Conservation (phyloP, 2,113 vertebrate genomes). For the human (Homo sapiens) region DNA sequence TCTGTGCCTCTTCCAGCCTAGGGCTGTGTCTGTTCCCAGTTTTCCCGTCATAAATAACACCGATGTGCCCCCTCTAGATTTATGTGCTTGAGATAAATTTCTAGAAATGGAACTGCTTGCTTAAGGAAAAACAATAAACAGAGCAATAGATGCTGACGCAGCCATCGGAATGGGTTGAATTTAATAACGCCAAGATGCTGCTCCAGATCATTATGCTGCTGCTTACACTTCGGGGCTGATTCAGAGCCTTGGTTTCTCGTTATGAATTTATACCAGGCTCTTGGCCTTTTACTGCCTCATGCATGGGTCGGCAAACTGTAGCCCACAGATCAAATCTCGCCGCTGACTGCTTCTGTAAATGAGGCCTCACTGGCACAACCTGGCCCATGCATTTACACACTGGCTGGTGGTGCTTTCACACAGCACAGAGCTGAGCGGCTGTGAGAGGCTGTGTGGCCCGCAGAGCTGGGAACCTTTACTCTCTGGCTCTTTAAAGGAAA, state of each 20-base stretch:
- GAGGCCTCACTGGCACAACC: neutral
- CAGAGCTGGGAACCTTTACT: neutral
- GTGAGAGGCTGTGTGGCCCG: neutral
- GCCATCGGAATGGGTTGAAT: neutral
- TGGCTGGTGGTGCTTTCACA: neutral
- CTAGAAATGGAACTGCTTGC: neutral
- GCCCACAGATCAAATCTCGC: neutral
- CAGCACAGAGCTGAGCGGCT: neutral
- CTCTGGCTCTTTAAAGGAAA: neutral
- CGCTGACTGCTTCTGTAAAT: neutral
- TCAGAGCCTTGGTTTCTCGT: neutral
- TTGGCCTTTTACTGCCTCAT: fast-evolving
- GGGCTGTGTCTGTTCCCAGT: no score
- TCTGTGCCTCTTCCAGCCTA: neutral
- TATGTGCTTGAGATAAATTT: neutral
- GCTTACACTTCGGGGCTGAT: fast-evolving
- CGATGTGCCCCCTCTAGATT: fast-evolving
- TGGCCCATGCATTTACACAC: no score
- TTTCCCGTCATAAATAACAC: neutral
- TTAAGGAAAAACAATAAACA: neutral
- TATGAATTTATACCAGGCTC: no score
- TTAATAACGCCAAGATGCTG: neutral
- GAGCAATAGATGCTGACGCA: neutral
- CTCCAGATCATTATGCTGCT: neutral
- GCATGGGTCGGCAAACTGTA: neutral